Evolutionary conservation across 92 coral and sea anemone genomes (phyloP).

Genomic region (Epizoanthus stellaris): DNA sequence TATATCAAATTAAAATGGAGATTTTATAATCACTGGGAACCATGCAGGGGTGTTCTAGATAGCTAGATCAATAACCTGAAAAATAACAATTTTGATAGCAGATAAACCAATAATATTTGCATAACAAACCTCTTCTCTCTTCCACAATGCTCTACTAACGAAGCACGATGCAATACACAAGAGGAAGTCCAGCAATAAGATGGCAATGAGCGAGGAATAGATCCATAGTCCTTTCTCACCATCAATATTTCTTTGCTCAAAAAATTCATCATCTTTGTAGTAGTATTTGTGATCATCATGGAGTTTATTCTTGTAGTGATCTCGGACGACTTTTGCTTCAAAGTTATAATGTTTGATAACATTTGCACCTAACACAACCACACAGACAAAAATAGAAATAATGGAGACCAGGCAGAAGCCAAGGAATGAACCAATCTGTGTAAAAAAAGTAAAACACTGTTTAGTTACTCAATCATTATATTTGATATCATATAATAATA

Average conservation of each 20-base stretch:
- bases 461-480: not conserved
- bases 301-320: constrained; percentile 62
- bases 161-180: constrained; percentile 48
- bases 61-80: not conserved
- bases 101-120: not conserved
- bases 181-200: constrained; percentile 60
- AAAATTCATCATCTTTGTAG: constrained; percentile 59
- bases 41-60: not conserved
- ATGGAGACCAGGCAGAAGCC: constrained; percentile 74
- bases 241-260: constrained; percentile 57
- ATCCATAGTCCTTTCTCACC: constrained; percentile 66
- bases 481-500: not conserved
- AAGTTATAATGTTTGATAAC: constrained; percentile 62
- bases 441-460: not conserved
- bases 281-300: constrained; percentile 51
- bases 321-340: constrained; percentile 68
- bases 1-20: too few species aligned
- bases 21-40: too few species aligned
- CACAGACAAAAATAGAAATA: constrained; percentile 67
- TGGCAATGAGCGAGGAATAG: constrained; percentile 62
- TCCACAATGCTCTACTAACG: constrained; percentile 60
- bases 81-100: not conserved
- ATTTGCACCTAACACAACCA: constrained; percentile 65
- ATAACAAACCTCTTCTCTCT: constrained; percentile 63
- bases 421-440: constrained; percentile 68